A percentile compares a stretch with the other conserved stretches of the same genome.
phyloP scores from a whole-genome alignment of 1,140 invertebrate species.

The Calephelis virginiensis region DNA sequence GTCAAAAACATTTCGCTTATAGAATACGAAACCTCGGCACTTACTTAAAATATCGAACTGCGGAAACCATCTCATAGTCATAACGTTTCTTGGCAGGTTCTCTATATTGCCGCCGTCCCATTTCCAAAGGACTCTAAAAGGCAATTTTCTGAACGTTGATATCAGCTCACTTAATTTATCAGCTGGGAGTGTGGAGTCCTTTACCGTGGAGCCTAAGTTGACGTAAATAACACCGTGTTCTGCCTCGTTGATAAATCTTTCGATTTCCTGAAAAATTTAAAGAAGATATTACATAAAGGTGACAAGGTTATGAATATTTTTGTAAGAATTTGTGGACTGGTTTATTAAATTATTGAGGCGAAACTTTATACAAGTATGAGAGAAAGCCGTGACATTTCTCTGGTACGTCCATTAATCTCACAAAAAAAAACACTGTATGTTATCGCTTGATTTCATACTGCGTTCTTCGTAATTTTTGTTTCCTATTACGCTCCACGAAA shows the following conservation, averaged over 20 bases:
- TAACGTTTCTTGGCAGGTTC: constrained; percentile 80
- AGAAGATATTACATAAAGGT: constrained; percentile 1
- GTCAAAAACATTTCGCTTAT: too few relatives aligned
- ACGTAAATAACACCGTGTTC: constrained; percentile 82
- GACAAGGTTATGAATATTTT: too few relatives aligned
- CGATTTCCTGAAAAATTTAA: constrained; percentile 73
- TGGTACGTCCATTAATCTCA: too few relatives aligned
- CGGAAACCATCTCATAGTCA: constrained; percentile 81
- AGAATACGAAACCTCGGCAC: constrained; percentile 26
- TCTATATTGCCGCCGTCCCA: constrained; percentile 76
- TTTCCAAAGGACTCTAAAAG: constrained; percentile 80
- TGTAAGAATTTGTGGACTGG: too few relatives aligned
- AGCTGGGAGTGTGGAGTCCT: constrained; percentile 79
- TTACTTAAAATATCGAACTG: constrained; percentile 82
- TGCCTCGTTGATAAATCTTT: constrained; percentile 80
- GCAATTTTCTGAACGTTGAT: constrained; percentile 74
- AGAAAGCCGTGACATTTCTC: too few relatives aligned
- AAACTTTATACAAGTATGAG: too few relatives aligned
- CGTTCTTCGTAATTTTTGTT: too few relatives aligned
- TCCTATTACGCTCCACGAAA: too few relatives aligned
- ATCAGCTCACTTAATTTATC: constrained; percentile 80
- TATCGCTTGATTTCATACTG: too few relatives aligned
- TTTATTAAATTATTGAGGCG: too few relatives aligned
- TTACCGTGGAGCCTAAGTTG: constrained; percentile 80
- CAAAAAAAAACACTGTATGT: too few relatives aligned